These are phyloP conservation scores for Cyclargus thomasi DNA, from an alignment of 1,140 invertebrate species.

Conservation along the genomic window DNA sequence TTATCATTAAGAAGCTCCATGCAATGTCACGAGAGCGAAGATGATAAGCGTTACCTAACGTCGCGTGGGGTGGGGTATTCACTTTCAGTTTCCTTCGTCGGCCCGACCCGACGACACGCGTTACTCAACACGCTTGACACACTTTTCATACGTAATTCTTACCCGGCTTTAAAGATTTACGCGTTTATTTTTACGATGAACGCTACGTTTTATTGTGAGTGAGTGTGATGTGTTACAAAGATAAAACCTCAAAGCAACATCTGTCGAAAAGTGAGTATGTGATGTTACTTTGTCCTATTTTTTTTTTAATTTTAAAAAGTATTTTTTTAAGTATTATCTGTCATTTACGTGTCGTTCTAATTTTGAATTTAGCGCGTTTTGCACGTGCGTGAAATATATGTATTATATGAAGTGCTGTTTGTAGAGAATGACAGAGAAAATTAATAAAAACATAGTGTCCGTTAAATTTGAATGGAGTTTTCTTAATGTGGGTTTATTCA, in stretches of 20 bases:
- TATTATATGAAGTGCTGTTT: too few species aligned
- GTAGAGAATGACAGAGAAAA: too few species aligned
- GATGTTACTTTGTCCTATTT: slow-evolving; percentile 18
- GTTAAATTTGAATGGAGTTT: too few species aligned
- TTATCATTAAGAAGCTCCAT: slow-evolving; percentile 18
- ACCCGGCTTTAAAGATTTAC: slow-evolving; percentile 28
- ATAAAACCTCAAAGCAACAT: slow-evolving; percentile 51
- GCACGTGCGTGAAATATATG: too few species aligned
- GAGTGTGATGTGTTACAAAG: slow-evolving; percentile 56
- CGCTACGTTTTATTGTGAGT: slow-evolving; percentile 45
- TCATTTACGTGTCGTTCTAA: neutral
- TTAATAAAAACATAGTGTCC: too few species aligned
- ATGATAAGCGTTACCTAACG: slow-evolving; percentile 48
- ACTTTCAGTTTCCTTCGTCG: slow-evolving; percentile 65
- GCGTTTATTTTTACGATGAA: slow-evolving; percentile 39
- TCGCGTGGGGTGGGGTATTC: slow-evolving; percentile 45
- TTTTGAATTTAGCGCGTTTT: neutral
- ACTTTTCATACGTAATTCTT: slow-evolving; percentile 36
- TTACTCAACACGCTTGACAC: slow-evolving; percentile 58
- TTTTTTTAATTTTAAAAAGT: slow-evolving; percentile 18
- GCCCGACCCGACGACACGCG: slow-evolving; percentile 43
- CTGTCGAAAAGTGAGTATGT: slow-evolving; percentile 65
- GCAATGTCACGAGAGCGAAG: slow-evolving; percentile 41
- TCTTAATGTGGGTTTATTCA: too few species aligned
- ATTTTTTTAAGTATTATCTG: neutral